These are phyloP conservation scores for Argopecten irradians DNA, from an alignment of 1,140 invertebrate genomes.

Conservation along the genomic window DNA sequence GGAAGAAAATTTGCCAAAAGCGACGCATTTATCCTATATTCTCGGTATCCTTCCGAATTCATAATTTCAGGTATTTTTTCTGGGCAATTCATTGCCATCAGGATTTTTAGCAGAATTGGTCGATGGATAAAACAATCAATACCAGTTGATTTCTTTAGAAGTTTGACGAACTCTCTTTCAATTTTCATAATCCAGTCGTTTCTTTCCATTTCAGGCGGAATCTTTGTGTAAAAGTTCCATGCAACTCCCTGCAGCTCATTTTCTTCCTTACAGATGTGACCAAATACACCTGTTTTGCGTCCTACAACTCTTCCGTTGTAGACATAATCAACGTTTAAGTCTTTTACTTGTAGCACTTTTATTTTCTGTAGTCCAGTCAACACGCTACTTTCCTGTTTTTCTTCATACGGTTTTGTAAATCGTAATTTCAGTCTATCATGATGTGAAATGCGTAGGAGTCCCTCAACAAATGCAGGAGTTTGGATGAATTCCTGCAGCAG, in stretches of 20 bases:
- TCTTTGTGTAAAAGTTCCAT: neutral
- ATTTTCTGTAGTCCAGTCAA: neutral
- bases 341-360: constrained; percentile 6
- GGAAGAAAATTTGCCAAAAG: neutral
- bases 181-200: neutral
- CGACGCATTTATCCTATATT: neutral
- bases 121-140: neutral
- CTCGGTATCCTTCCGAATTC: neutral
- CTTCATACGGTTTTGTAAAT: neutral
- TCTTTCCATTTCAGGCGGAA: neutral
- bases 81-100: neutral
- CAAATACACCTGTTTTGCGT: neutral
- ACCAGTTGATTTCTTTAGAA: neutral
- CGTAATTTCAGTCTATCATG: neutral
- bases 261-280: neutral
- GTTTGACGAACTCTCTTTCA: neutral
- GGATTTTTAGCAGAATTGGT: neutral
- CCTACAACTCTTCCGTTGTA: neutral
- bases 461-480: constrained; percentile 39
- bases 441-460: constrained; percentile 46
- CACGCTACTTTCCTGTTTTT: neutral
- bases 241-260: neutral
- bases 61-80: neutral
- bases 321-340: neutral
- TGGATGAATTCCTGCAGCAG: constrained; percentile 29